Evolutionary conservation across 1,140 invertebrate genomes (phyloP), one percentile per base, ranked within the genome.

Genomic region (Hypothenemus hampei): DNA sequence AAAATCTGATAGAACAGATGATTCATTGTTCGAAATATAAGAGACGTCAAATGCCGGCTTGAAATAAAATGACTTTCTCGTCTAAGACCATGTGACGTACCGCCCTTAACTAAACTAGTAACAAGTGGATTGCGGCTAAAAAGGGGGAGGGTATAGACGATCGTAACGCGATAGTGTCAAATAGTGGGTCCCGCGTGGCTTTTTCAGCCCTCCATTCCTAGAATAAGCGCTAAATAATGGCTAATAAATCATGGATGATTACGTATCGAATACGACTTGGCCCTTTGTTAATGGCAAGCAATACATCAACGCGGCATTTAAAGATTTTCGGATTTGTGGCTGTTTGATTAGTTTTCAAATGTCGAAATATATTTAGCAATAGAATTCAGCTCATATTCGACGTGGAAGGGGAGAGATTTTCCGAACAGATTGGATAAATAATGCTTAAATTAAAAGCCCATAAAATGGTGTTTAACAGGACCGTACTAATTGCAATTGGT

Each of bases 231-330:
- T 47, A 48, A 55, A 55, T 55, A 47, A 46, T 46, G 43, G 35
- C 43, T 47, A 39, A 55, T 55, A 55, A 55, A 55, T 55, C 52
- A 55, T 39, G 41, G 41, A 46, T 45, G 52, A 46, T 55, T 33
- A 44, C 19, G 33, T 55, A 55, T 55, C 44, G 52, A 55, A 24
- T 46, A 26, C 40, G 16, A 16, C 39, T 54, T 45, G 29, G 19
- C 43, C 33, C 11, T 36, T 39, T 39, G 51, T 35, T 54, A 44
- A 44, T 54, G 51, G 29, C 41, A 33, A 54, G 29, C 41, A 33
- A 54, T 54, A 46, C 41, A 55, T 55, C 52, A 55, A 10, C 15
- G 26, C n/a, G 35, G 33, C 29, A 22, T 45, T 54, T 36, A 29
- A 47, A 39, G 52, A 55, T 55, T 55, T 47, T 19, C 35, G 52